Evolutionary conservation across 2,797 vertebrate species (phyloP).

Genomic region (Pseudochirops cupreus): DNA sequence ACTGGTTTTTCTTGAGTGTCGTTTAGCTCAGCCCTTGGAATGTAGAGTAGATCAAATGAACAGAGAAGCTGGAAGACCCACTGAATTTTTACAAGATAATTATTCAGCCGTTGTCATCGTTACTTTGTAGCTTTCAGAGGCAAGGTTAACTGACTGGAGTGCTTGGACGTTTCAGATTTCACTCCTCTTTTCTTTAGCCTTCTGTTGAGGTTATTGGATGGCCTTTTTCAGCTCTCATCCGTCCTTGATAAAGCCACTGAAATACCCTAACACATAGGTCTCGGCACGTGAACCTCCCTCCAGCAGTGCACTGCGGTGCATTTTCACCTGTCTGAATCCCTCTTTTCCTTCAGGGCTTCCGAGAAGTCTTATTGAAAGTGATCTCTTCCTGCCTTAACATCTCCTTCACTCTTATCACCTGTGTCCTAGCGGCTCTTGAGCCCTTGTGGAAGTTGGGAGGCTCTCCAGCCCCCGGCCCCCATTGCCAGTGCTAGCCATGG

Average conservation of each 20-base stretch:
- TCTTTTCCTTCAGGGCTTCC: background rate
- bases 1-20: background rate
- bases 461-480: background rate
- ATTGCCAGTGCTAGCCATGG: background rate
- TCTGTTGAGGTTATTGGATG: background rate
- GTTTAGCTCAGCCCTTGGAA: background rate
- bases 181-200: background rate
- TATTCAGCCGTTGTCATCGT: background rate
- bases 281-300: background rate
- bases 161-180: background rate
- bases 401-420: background rate
- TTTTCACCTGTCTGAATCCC: background rate
- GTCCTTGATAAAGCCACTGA: background rate
- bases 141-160: background rate
- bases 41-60: background rate
- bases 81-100: background rate
- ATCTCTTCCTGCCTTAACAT: background rate
- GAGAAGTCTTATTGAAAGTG: background rate
- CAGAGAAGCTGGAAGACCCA: background rate
- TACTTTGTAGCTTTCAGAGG: background rate
- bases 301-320: rapidly evolving
- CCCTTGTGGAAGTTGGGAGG: background rate
- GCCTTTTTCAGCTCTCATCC: background rate
- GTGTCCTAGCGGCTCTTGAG: background rate
- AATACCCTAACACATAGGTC: background rate